Evolutionary conservation across 64 coral and sea anemone species (phyloP).

Genomic region (Cladopsammia gracilis): DNA sequence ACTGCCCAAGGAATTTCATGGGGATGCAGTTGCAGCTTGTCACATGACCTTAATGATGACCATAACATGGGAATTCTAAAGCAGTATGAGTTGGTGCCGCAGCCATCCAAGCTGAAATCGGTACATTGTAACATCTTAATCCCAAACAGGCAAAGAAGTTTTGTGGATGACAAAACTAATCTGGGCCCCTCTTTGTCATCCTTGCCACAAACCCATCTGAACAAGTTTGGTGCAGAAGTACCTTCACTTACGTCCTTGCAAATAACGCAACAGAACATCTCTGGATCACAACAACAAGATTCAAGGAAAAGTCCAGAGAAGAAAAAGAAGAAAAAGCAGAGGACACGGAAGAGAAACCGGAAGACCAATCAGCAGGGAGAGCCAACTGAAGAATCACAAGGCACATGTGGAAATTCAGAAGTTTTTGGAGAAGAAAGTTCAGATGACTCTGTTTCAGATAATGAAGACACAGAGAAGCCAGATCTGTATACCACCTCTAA

Average conservation of each 20-base stretch:
- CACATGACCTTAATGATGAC: conserved; percentile 18
- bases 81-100: conserved; percentile 20
- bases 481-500: conserved; percentile 26
- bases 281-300: background rate
- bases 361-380: background rate
- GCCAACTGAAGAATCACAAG: background rate
- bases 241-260: background rate
- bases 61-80: conserved; percentile 42
- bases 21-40: background rate
- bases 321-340: background rate
- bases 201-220: background rate
- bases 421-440: background rate
- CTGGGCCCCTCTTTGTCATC: background rate
- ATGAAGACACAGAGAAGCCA: conserved; percentile 28
- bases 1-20: background rate
- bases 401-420: too few species aligned
- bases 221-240: background rate
- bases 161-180: background rate
- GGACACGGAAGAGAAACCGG: background rate
- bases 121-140: conserved; percentile 30
- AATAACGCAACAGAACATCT: background rate
- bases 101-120: background rate
- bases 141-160: background rate
- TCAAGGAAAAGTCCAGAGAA: background rate
- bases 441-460: conserved; percentile 12